Evolutionary conservation across 2,797 vertebrate genomes (phyloP).

Genomic region (Siniperca obscura): DNA sequence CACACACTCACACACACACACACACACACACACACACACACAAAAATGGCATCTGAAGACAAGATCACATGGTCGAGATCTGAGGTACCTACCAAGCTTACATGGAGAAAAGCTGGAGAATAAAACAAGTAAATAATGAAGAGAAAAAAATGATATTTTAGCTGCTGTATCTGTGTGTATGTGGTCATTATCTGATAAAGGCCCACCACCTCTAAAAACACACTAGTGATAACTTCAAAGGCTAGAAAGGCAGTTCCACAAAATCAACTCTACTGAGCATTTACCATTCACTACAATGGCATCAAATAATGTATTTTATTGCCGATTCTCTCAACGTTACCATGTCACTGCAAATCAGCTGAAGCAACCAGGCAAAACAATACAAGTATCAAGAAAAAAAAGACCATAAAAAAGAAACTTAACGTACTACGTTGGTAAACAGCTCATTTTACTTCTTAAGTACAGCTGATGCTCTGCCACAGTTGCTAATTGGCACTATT

Average conservation of each 20-base stretch:
- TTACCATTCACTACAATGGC: conserved; percentile 9
- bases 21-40: conserved; percentile 17
- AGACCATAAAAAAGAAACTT: conserved; percentile 23
- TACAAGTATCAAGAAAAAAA: conserved; percentile 1
- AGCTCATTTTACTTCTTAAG: conserved; percentile 10
- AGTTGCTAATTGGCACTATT: conserved; percentile 55
- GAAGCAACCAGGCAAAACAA: conserved; percentile 19
- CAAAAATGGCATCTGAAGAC: conserved; percentile 38
- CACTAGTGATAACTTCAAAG: conserved; percentile 21
- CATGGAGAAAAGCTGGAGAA: conserved; percentile 11
- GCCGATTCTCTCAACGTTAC: not conserved
- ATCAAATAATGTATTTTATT: conserved; percentile 34
- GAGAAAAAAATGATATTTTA: conserved; percentile 16
- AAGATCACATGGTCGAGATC: conserved; percentile 41
- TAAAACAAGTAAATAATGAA: conserved; percentile 12
- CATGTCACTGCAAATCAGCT: conserved; percentile 36
- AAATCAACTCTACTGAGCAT: conserved; percentile 13
- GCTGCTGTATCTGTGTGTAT: conserved; percentile 28
- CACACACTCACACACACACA: too few relatives aligned
- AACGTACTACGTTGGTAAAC: conserved; percentile 35
- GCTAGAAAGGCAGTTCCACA: conserved; percentile 27
- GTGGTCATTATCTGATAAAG: conserved; percentile 35
- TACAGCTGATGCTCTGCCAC: conserved; percentile 30
- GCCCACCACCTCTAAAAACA: conserved; percentile 39
- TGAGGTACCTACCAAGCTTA: conserved; percentile 40